Percentiles rank a stretch among this genome's conserved stretches.
These are phyloP conservation scores for Tromatobia lineatoria DNA, from an alignment of 2,888 invertebrate genomes.

Conservation along the genomic window DNA sequence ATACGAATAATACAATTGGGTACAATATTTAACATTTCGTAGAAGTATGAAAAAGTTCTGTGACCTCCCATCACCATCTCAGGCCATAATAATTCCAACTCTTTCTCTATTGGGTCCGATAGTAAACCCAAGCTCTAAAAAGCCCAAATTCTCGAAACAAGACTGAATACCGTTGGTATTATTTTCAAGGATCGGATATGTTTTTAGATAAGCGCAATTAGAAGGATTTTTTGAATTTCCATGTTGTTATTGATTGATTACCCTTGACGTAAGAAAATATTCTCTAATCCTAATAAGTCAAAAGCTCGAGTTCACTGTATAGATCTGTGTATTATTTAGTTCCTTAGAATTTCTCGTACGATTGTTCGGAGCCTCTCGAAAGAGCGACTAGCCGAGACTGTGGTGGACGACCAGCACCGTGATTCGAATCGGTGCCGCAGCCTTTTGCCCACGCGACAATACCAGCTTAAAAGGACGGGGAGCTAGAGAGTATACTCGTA, in stretches of 20 bases:
- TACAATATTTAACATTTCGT: too few relatives aligned
- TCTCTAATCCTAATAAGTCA: neutral
- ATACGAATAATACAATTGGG: neutral
- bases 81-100: too few relatives aligned
- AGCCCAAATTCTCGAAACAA: too few relatives aligned
- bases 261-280: neutral
- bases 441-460: conserved; percentile 45
- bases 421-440: conserved; percentile 14
- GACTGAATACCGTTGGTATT: too few relatives aligned
- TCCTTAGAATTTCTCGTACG: conserved; percentile 18
- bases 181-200: too few relatives aligned
- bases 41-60: too few relatives aligned
- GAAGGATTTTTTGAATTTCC: too few relatives aligned
- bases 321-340: neutral
- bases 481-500: conserved; percentile 51
- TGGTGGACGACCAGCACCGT: conserved; percentile 6
- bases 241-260: neutral
- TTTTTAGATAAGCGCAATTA: too few relatives aligned
- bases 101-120: too few relatives aligned
- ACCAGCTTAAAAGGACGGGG: conserved; percentile 14
- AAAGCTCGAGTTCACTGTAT: neutral
- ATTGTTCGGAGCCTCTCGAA: neutral
- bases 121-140: too few relatives aligned
- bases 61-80: too few relatives aligned
- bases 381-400: neutral